Evolutionary conservation across 2,113 vertebrate genomes (phyloP).

Genomic region (Cervus canadensis): DNA sequence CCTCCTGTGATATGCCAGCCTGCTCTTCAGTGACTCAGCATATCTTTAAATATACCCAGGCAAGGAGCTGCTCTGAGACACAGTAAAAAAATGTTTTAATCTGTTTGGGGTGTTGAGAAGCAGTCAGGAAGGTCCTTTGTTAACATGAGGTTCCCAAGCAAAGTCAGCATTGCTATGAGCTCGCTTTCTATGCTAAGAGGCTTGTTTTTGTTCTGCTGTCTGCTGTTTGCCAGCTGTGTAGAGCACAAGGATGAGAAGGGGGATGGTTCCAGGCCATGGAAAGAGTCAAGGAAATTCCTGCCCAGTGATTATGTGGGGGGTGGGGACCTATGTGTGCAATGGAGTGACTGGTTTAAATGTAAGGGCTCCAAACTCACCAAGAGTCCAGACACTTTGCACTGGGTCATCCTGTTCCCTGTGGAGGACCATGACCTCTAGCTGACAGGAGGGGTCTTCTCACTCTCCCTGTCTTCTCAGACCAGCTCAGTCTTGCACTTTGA

Average conservation of each 20-base stretch:
- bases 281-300: slow-evolving; percentile 41
- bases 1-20: slow-evolving; percentile 21
- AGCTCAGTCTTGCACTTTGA: slow-evolving; percentile 49
- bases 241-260: slow-evolving; percentile 22
- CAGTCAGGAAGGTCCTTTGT: background rate
- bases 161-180: background rate
- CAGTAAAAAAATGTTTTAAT: background rate
- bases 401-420: background rate
- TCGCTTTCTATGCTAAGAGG: background rate
- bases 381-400: background rate
- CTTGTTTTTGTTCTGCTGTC: background rate
- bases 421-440: slow-evolving; percentile 41
- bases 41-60: slow-evolving; percentile 64
- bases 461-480: slow-evolving; percentile 7
- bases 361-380: slow-evolving; percentile 24
- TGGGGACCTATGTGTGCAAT: background rate
- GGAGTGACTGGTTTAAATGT: slow-evolving; percentile 4
- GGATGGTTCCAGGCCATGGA: background rate
- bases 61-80: slow-evolving; percentile 35
- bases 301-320: background rate
- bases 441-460: slow-evolving; percentile 17
- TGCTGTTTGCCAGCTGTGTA: slow-evolving; percentile 31
- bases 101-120: slow-evolving; percentile 11
- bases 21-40: slow-evolving; percentile 67
- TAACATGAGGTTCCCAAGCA: slow-evolving; percentile 7